phyloP scores from a whole-genome alignment of 2,888 invertebrate species.

The Hermaeophaga mercurialis region DNA sequence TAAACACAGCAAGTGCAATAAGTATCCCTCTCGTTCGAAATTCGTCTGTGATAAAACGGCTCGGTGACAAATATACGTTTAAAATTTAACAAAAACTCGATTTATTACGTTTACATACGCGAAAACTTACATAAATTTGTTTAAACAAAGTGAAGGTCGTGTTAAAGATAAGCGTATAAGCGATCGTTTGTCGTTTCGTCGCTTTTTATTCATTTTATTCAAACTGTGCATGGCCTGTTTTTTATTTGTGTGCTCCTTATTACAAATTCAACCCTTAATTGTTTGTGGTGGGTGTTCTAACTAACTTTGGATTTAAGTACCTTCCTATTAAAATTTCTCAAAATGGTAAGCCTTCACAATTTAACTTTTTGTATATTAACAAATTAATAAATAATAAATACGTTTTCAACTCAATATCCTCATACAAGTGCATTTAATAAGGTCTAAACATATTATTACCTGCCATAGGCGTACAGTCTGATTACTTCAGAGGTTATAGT shows the following conservation, averaged over 20 bases:
- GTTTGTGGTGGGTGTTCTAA: neutral
- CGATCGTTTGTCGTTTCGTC: neutral
- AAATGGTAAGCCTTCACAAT: slow-evolving; percentile 1
- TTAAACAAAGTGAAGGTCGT: slow-evolving; percentile 25
- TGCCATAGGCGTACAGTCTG: too few species aligned
- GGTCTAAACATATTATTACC: too few species aligned
- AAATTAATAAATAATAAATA: too few species aligned
- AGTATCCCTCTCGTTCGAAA: neutral
- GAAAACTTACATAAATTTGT: slow-evolving; percentile 22
- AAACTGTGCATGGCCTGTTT: neutral
- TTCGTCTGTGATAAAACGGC: slow-evolving; percentile 13
- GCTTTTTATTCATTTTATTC: slow-evolving; percentile 1
- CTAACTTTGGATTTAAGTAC: neutral
- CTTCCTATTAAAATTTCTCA: neutral
- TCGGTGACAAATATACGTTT: slow-evolving; percentile 2
- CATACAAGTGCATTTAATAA: too few species aligned
- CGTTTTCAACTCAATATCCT: too few species aligned
- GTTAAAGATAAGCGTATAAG: slow-evolving; percentile 19
- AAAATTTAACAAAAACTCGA: slow-evolving; percentile 9
- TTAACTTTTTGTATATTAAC: neutral
- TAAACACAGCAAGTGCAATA: neutral
- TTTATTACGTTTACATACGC: slow-evolving; percentile 13
- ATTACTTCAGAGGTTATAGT: too few species aligned
- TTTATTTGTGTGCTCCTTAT: slow-evolving; percentile 1
- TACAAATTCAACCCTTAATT: neutral